Evolutionary conservation across 1,140 invertebrate genomes (phyloP), one percentile per base, ranked within the genome.

Genomic region (Steinernema feltiae): DNA sequence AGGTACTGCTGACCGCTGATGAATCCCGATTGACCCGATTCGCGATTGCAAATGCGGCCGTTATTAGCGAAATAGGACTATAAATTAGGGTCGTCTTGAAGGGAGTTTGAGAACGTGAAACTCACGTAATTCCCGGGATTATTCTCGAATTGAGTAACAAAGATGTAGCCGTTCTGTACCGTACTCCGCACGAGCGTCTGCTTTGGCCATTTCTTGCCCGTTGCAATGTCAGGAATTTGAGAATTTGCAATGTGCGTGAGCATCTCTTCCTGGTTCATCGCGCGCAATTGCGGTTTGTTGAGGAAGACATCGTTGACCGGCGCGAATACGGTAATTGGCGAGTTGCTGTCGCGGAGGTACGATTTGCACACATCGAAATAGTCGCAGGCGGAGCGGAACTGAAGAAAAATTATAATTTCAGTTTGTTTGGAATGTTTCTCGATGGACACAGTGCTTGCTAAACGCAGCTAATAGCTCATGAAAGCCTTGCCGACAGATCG

Each of bases 241-340:
- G 7, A 72, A n/a, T 35, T 53, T 7, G 78, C 81, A 71, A 85
- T 85, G 73, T 86, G 84, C 27, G 69, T 76, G 30, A 85, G 79
- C 27, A 80, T 79, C 75, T 85, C 85, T 48, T 81, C 84, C 70
- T 85, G 84, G 73, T 79, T 79, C 76, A 86, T 74, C 21, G 82
- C 82, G 71, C 84, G 48, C 17, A 86, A 74, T 73, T 85, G 79
- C 21, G 84, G 84, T 78, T 85, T 85, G 71, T 86, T 86, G n/a
- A 86, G 80, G 75, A 86, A 85, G n/a, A 85, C 84, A 70, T 85
- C 84, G 73, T 85, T 84, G 21, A 85, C 84, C 3, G 85, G 85
- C 17, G 84, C 85, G 73, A 85, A 86, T 27, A 86, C 75, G 30
- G 85, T 86, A 32, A 86, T 76, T 3, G 46, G 69, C 24, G 72